phyloP scores from a whole-genome alignment of 2,888 invertebrate species.

The Cantharis rustica region DNA sequence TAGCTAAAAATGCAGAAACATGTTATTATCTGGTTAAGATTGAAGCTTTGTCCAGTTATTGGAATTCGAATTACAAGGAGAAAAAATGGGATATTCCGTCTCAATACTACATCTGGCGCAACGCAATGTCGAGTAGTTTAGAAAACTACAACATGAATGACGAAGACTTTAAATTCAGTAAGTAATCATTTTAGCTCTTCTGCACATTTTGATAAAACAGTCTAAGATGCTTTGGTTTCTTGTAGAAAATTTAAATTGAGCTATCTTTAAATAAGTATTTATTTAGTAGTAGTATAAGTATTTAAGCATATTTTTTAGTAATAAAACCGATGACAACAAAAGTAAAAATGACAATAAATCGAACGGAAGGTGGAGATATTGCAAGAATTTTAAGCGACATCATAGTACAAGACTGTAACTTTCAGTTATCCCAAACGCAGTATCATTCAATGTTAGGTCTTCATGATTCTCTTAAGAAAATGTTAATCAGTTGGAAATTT shows the following conservation, averaged over 20 bases:
- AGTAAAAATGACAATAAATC: slow-evolving; percentile 74
- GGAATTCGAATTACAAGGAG: slow-evolving; percentile 67
- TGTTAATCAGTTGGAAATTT: slow-evolving; percentile 68
- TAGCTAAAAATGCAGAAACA: slow-evolving; percentile 55
- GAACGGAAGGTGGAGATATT: slow-evolving; percentile 59
- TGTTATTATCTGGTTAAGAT: slow-evolving; percentile 75
- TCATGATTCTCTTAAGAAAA: slow-evolving; percentile 64
- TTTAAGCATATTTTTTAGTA: slow-evolving; percentile 69
- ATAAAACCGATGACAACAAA: slow-evolving; percentile 78
- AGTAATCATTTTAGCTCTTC: slow-evolving; percentile 50
- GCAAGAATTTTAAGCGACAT: slow-evolving; percentile 70
- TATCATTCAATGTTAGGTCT: slow-evolving; percentile 67
- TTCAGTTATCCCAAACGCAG: slow-evolving; percentile 74
- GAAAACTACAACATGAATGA: slow-evolving; percentile 78
- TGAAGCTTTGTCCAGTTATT: slow-evolving; percentile 77
- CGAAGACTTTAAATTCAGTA: slow-evolving; percentile 80
- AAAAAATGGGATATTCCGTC: slow-evolving; percentile 61
- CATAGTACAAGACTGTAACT: slow-evolving; percentile 74
- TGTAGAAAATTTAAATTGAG: too few species aligned
- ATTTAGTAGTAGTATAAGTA: too few species aligned
- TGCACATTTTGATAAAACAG: too few species aligned
- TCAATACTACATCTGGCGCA: slow-evolving; percentile 75
- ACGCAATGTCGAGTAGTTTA: slow-evolving; percentile 74
- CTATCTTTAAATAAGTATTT: too few species aligned
- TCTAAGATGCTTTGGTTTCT: too few species aligned